Evolutionary conservation across 2,888 invertebrate genomes (phyloP).

Genomic region (Diaperis boleti): DNA sequence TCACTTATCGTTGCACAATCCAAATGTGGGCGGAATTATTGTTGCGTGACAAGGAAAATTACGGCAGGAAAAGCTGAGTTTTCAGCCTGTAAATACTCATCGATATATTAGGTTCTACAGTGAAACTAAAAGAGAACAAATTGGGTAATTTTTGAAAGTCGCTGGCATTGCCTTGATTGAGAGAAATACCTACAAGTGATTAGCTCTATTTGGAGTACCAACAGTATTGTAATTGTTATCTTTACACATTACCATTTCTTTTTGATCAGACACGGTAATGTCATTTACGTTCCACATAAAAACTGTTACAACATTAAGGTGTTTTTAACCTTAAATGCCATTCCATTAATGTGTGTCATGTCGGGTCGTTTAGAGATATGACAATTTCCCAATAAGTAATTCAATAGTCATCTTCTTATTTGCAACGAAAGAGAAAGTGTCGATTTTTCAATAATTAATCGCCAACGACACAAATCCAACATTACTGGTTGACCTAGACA

Average conservation of each 20-base stretch:
- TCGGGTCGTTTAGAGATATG: conserved; percentile 8
- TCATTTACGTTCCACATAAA: conserved; percentile 9
- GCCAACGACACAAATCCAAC: too few species aligned
- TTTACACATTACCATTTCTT: conserved; percentile 34
- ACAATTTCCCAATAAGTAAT: not conserved
- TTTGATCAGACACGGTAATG: conserved; percentile 13
- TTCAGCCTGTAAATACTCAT: too few species aligned
- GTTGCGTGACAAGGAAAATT: conserved; percentile 29
- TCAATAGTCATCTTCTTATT: not conserved
- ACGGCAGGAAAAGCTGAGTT: too few species aligned
- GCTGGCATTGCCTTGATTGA: too few species aligned
- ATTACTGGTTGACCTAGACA: conserved; percentile 36
- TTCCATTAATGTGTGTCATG: conserved; percentile 31
- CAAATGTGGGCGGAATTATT: not conserved
- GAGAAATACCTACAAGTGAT: too few species aligned
- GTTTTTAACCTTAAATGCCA: conserved; percentile 26
- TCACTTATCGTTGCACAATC: conserved; percentile 28
- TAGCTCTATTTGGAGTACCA: too few species aligned
- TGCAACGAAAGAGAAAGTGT: conserved; percentile 29
- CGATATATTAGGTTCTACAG: too few species aligned
- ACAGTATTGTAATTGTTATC: too few species aligned
- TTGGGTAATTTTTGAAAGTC: too few species aligned
- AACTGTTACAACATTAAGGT: conserved; percentile 11
- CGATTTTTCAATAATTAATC: too few species aligned
- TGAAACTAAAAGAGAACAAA: too few species aligned